Percentiles rank a stretch among this genome's conserved stretches.
Evolutionary conservation across 2,888 invertebrate genomes (phyloP).

Genomic region (Coenonympha arcania): DNA sequence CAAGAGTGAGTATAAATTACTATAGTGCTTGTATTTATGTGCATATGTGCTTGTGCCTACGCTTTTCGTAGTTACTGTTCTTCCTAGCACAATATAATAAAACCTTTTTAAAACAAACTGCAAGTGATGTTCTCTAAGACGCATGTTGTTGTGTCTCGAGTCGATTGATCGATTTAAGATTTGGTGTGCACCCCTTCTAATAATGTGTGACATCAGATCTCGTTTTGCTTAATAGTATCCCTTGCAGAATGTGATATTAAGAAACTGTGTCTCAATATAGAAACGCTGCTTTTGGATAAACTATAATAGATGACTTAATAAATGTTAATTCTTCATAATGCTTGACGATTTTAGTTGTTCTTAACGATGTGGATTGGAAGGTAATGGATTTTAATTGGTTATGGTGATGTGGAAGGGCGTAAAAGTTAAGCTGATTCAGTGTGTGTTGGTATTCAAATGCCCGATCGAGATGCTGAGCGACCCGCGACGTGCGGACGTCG

Average conservation of each 20-base stretch:
- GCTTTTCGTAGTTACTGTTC: constrained; percentile 60
- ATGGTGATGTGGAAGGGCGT: constrained; percentile 71
- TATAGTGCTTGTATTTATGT: constrained; percentile 73
- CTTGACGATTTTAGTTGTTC: constrained; percentile 71
- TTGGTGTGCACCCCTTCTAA: constrained; percentile 49
- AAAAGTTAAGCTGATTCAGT: constrained; percentile 60
- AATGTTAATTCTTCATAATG: constrained; percentile 70
- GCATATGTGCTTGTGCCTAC: constrained; percentile 73
- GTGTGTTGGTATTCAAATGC: constrained; percentile 85
- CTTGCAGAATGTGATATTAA: constrained; percentile 64
- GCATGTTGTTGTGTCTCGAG: constrained; percentile 51
- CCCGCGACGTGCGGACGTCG: constrained; percentile 58
- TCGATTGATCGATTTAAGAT: constrained; percentile 35
- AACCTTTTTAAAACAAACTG: constrained; percentile 58
- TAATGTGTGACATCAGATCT: constrained; percentile 20
- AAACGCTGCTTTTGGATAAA: constrained; percentile 62
- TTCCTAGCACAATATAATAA: constrained; percentile 58
- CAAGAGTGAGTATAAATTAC: constrained; percentile 80
- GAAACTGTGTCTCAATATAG: constrained; percentile 48
- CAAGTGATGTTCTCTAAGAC: constrained; percentile 50
- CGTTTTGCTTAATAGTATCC: constrained; percentile 47
- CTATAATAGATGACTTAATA: constrained; percentile 51
- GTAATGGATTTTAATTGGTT: constrained; percentile 72
- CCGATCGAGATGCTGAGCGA: constrained; percentile 73
- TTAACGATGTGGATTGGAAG: constrained; percentile 72